Evolutionary conservation across 2,888 invertebrate genomes (phyloP), one percentile per base, ranked within the genome.

Genomic region (Dysmachus trigonus): DNA sequence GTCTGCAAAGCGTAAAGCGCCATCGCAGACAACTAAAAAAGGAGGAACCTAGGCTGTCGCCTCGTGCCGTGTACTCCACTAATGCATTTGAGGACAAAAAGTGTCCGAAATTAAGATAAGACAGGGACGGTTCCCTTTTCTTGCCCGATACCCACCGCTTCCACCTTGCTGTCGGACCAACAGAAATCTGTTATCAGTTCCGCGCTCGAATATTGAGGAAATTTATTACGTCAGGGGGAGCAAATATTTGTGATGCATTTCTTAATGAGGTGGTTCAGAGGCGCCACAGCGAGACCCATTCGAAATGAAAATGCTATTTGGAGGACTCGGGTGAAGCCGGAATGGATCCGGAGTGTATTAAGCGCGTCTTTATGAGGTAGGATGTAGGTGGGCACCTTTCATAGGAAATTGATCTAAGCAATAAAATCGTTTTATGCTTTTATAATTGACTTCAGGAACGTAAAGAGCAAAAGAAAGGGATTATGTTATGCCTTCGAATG

Each of bases 41-140:
- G 72, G 72, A 72, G 72, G 83, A 72, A 83, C 71, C 83, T 33
- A 33, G 47, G 27, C 88, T 88, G 88, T 88, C 89, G 89, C 89
- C 88, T 88, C 89, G 89, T 89, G 88, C 89, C 89, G 87, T 89
- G 89, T 89, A 88, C 87, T 87, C 86, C 86, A 87, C 88, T 88
- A 89, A 89, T 89, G 89, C 88, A 88, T 88, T 88, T 86, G 88
- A 88, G 88, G 88, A 88, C 88, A 88, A 88, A 88, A 88, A 88
- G 88, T 88, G 88, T 88, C 88, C 87, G 86, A 88, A 88, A 88
- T 88, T 88, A 88, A 88, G 88, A 88, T 88, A 88, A 88, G 53
- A 73, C 33, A 27, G 3, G 76, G 83, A 73, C 84, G 62, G 62
- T 85, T 79, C 88, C 88, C 87, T 87, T 85, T 86, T 85, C 27